Base-by-base conservation (phyloP, 2,113 vertebrate genomes). In the Meles meles region DNA sequence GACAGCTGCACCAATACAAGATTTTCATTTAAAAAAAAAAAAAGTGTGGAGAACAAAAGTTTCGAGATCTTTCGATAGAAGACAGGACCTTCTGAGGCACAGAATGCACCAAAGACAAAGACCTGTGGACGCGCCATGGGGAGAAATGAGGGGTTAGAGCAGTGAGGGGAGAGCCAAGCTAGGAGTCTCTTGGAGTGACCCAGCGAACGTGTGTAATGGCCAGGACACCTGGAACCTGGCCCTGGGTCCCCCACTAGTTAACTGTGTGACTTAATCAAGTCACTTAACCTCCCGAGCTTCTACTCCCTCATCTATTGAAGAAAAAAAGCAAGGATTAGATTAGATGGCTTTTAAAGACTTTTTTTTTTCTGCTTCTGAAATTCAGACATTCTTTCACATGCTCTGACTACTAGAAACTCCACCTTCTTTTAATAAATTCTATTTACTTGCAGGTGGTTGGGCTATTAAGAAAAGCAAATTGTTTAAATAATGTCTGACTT, bases 401-500 rank as follows among this genome's bases (percentile, higher is more conserved):
- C 57, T 80, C 63, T 20, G 25, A 72, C 74, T 79, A 79, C 83
- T 63, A 81, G 83, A 97, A 97, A 92, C 96, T 88, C 83, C 87
- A 90, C 94, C 86, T 98, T 95, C 98, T 96, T 96, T 98, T 98
- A 98, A 98, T 98, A 97, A 98, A 93, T 96, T 98, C 97, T 98
- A 72, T 98, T 98, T 97, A 96, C 90, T 92, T 98, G 97, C 98
- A 98, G 97, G 97, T 98, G 98, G 97, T 96, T 96, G 76, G 92
- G 96, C 96, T 97, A 96, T 97, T 96, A 97, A 95, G 77, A 97
- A 97, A 97, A 97, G 94, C 95, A 98, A 97, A 98, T 97, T 97
- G 96, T 97, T 98, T 97, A 96, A 98, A 97, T 97, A 97, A 97
- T 63, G 97, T 97, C 94, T 98, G 98, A 97, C 95, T 97, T 96